Evolutionary conservation across 2,888 invertebrate genomes (phyloP), one percentile per base, ranked within the genome.

Genomic region (Ceraclea dissimilis): DNA sequence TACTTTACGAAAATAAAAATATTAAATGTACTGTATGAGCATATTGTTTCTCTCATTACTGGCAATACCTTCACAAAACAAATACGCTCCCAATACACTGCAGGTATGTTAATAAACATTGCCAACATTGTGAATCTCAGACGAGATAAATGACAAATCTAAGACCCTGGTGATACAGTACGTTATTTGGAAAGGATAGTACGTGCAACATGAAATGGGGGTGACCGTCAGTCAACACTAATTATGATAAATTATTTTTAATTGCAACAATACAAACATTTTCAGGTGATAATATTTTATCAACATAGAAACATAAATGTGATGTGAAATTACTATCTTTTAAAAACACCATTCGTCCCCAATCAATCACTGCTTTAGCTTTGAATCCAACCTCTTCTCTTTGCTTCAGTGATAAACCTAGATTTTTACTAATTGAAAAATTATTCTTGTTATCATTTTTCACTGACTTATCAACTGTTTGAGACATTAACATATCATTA

Each of bases 341-440:
- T 58, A 93, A 72, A 68, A 78, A 85, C 52, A 76, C 68, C 52
- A 86, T 72, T 43, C 93, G 76, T 1, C 88, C 90, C 78, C 81
- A 84, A 71, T 93, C 92, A 49, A 93, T 70, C 49, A 93, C 64
- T 46, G 81, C 79, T 73, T 93, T 93, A 57, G 89, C 88, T 67
- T 81, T 82, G 44, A 81, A 75, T 0, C 93, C 93, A 49, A 85
- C 79, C 43, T 70, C 66, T 67, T 83, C 83, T 55, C 82, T 78
- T 65, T 81, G 75, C 22, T 72, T 68, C 51, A 69, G 65, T 47
- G 62, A 68, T n/a, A 78, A 65, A 2, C 70, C 70, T 2, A 68
- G 56, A 43, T 67, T 64, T 53, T 58, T 56, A 17, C 54, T 55
- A 13, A 46, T 19, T 2, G 52, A 44, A 19, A 50, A 21, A 16